Evolutionary conservation across 2,113 vertebrate genomes (phyloP), one percentile per base, ranked within the genome.

Genomic region (Thermophis baileyi): DNA sequence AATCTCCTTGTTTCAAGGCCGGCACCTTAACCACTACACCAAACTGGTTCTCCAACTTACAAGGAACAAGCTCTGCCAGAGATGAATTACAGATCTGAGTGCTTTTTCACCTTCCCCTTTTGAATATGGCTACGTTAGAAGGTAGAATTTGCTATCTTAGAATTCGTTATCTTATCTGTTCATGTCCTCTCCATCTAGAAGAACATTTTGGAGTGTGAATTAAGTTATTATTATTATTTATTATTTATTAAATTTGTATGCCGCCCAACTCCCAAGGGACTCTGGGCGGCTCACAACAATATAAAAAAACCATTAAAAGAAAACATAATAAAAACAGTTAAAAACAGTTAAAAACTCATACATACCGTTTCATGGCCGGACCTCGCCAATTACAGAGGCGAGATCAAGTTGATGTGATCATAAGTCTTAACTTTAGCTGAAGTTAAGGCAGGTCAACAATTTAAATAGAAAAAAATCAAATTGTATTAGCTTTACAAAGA

Each of bases 111-210:
- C 27, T 49, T 25, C 4, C 4, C 40, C 44, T 51, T 55, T 27
- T 44, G 7, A 53, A 25, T 40, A 49, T 46, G 54, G 27, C 47
- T 89, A 24, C 60, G 30, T 89, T 89, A 40, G 88, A 91, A 94
- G 47, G 91, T 60, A 90, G 87, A 90, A 94, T 92, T 74, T 93
- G 94, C 27, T 22, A 93, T 95, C 93, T 94, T 18, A 90, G 87
- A 90, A 93, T 92, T 60, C 93, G 94, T 24, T 24, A 93, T 95
- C 93, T 94, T 24, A 93, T 95, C 93, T 94, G 95, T 95, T 96
- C 95, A 94, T 93, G 95, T 74, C 95, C 94, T 94, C 94, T 96
- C 96, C 93, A 96, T 94, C 95, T 92, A 92, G 94, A 55, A 93
- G 47, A 94, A 94, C 91, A 89, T 93, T 97, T 91, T 95, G 95